A percentile compares a stretch with the other conserved stretches of the same genome.
phyloP scores from a whole-genome alignment of 2,113 vertebrate genomes.

The Rhizomys pruinosus region DNA sequence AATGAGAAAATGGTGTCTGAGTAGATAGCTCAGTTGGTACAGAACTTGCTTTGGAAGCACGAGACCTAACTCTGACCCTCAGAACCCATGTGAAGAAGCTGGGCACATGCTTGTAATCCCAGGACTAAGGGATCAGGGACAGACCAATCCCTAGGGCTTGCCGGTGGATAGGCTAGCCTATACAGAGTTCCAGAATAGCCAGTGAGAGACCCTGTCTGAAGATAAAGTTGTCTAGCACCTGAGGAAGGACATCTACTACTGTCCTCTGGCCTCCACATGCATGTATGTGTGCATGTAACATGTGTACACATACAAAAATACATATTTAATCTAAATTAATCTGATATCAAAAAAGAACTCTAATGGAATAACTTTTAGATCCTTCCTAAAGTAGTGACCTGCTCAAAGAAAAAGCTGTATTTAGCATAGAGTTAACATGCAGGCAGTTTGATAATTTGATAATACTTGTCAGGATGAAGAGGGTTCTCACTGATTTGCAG shows the following conservation, averaged over 20 bases:
- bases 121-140: not conserved
- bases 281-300: not conserved
- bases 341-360: not conserved
- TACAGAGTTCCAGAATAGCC: not conserved
- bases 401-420: not conserved
- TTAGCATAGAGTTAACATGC: not conserved
- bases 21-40: not conserved
- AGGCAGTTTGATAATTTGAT: not conserved
- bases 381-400: not conserved
- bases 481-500: not conserved
- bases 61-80: not conserved
- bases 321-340: not conserved
- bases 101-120: not conserved
- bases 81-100: not conserved
- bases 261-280: not conserved
- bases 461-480: constrained; percentile 2
- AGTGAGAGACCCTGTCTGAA: not conserved
- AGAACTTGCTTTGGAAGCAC: not conserved
- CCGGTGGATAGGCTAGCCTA: not conserved
- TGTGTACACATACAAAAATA: not conserved
- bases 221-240: too few relatives aligned
- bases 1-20: not conserved
- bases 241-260: too few relatives aligned
- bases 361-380: constrained; percentile 34
- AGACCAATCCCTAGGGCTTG: not conserved